Evolutionary conservation across 2,888 invertebrate species (phyloP), one percentile per base, ranked within the genome.

Genomic region (Rapana venosa): DNA sequence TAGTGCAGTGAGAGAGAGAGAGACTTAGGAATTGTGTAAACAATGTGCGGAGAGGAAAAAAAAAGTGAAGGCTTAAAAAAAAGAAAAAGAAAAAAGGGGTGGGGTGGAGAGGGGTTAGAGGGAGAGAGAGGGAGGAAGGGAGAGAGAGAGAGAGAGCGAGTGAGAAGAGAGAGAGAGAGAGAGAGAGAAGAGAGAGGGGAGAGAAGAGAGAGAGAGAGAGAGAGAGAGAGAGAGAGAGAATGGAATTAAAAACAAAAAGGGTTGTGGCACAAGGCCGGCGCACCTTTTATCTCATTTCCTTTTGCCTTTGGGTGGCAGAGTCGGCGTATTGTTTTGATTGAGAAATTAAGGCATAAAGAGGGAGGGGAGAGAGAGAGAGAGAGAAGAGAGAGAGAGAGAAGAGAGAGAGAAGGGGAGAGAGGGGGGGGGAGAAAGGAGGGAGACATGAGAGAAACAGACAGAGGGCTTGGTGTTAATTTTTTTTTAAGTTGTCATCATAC

Each of bases 281-380:
- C 56, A 61, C 88, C 88, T 88, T 88, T 88, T 88, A 88, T 88
- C 88, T 88, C 88, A 88, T 88, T 88, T 88, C 88, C 88, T 58
- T 56, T 58, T 56, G 32, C 22, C n/a, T 79, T 61, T 35, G 4
- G 35, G 32, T 22, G 66, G 32, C 56, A 35, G 81, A 11, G 35
- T 56, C 32, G n/a, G 20, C 11, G 79, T 47, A 47, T 58, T 88
- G 81, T 88, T 88, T 88, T 81, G 81, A 61, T 32, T 22, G 58
- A 81, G 88, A 88, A 88, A 79, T 88, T 81, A 88, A 83, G 83
- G 47, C 47, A 83, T 17, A 47, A 47, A 47, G 83, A 47, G 83
- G 36, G 36, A 47, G 83, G 36, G 83, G 47, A 47, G 36, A 47
- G 36, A 32, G 32, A 35, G 47, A 26, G 36, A 36, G 47, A 47